Conservation (phyloP, 2,888 invertebrate genomes). For the Synanthedon tipuliformis region DNA sequence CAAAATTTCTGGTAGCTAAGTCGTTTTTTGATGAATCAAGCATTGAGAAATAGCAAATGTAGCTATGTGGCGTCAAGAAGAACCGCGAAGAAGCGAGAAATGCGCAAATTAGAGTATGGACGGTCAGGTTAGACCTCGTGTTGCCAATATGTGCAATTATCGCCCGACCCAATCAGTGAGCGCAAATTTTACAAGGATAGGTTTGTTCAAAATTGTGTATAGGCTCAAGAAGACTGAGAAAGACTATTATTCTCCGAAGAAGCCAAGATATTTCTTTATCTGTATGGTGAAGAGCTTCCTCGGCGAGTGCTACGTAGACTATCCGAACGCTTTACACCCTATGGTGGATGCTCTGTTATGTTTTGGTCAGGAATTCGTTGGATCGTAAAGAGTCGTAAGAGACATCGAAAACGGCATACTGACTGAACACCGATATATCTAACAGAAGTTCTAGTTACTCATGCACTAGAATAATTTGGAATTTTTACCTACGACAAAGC, state of each 20-base stretch:
- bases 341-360: conserved; percentile 5
- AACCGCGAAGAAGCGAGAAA: conserved; percentile 1
- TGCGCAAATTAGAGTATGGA: conserved; percentile 1
- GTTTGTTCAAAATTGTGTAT: conserved; percentile 2
- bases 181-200: background rate
- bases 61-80: background rate
- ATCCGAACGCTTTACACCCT: conserved; percentile 3
- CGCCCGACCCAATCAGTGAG: conserved; percentile 1
- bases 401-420: conserved; percentile 7
- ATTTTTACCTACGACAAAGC: conserved; percentile 3
- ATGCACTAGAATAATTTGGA: conserved; percentile 1
- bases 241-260: conserved; percentile 2
- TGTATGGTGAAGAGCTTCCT: background rate
- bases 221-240: background rate
- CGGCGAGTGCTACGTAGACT: conserved; percentile 2
- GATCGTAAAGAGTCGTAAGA: conserved; percentile 7
- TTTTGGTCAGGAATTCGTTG: conserved; percentile 4
- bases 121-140: background rate
- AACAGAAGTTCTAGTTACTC: conserved; percentile 3
- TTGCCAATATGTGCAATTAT: conserved; percentile 1
- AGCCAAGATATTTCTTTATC: conserved; percentile 1
- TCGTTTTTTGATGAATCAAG: background rate
- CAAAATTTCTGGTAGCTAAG: background rate
- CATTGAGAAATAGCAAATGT: background rate
- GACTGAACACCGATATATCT: conserved; percentile 5